phyloP scores from a whole-genome alignment of 2,888 invertebrate genomes.

The Gerris lacustris region DNA sequence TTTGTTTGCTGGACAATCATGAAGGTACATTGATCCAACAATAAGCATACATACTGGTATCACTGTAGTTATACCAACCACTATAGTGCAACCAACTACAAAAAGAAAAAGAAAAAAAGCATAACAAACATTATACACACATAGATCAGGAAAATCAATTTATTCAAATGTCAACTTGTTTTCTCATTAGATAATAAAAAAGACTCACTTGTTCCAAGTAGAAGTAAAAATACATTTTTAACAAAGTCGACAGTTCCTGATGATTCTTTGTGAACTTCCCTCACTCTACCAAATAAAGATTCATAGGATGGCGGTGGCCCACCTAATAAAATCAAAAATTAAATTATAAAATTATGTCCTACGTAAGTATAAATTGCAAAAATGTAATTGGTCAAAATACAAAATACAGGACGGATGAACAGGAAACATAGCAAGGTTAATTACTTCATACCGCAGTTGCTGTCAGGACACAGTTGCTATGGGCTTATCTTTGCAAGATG shows the following conservation, averaged over 20 bases:
- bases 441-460: too few relatives aligned
- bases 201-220: constrained; percentile 50
- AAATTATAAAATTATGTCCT: neutral
- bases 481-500: too few relatives aligned
- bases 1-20: too few relatives aligned
- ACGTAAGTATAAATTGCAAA: too few relatives aligned
- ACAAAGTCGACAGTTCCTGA: constrained; percentile 49
- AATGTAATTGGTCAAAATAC: too few relatives aligned
- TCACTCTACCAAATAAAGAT: constrained; percentile 50
- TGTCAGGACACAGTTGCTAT: too few relatives aligned
- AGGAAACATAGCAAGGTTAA: too few relatives aligned
- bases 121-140: neutral
- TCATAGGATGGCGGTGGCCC: constrained; percentile 53
- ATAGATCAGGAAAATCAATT: too few relatives aligned
- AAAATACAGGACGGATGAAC: too few relatives aligned
- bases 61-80: constrained; percentile 49
- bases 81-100: constrained; percentile 53
- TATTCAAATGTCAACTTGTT: too few relatives aligned
- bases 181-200: constrained; percentile 7
- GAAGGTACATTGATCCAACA: constrained; percentile 41
- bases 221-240: constrained; percentile 46
- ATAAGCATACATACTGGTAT: constrained; percentile 56
- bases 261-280: constrained; percentile 48
- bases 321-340: constrained; percentile 28
- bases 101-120: constrained; percentile 28